Evolutionary conservation across 2,888 invertebrate genomes (phyloP).

Genomic region (Tanytarsus gracilentus): DNA sequence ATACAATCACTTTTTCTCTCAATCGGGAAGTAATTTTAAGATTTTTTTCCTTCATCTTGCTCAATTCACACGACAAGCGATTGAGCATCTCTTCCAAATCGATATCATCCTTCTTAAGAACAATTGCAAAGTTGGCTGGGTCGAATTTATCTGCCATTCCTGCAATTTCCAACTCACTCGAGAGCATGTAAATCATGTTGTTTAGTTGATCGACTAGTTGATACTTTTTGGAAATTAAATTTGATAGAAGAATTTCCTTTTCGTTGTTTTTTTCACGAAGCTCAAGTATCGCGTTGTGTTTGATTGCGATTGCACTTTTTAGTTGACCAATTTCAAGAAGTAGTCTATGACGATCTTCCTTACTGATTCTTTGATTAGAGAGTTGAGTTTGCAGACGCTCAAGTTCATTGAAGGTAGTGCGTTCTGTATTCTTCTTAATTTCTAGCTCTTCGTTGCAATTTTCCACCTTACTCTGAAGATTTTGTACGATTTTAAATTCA

Average conservation of each 20-base stretch:
- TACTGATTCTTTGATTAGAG: slow-evolving; percentile 32
- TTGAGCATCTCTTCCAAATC: slow-evolving; percentile 29
- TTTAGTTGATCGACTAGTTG: slow-evolving; percentile 29
- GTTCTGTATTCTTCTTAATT: background rate
- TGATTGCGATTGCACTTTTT: slow-evolving; percentile 24
- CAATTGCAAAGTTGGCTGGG: slow-evolving; percentile 12
- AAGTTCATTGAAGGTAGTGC: slow-evolving; percentile 12
- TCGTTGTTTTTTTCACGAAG: slow-evolving; percentile 29
- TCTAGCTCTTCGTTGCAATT: background rate
- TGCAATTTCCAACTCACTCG: background rate
- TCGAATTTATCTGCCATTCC: slow-evolving; percentile 25
- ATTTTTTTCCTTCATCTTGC: background rate
- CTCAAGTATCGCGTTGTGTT: slow-evolving; percentile 25
- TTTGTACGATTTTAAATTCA: background rate
- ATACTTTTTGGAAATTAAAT: slow-evolving; percentile 30
- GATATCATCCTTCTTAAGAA: background rate
- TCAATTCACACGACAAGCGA: slow-evolving; percentile 13
- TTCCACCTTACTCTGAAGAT: background rate
- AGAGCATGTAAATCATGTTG: slow-evolving; percentile 30
- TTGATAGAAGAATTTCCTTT: slow-evolving; percentile 30
- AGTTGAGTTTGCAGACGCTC: slow-evolving; percentile 31
- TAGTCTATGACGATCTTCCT: slow-evolving; percentile 33
- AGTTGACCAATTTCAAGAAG: slow-evolving; percentile 33
- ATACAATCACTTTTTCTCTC: background rate
- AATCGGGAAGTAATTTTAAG: background rate